Percentiles rank a stretch among this genome's conserved stretches.
Evolutionary conservation across 2,797 vertebrate species (phyloP).

Genomic region (Rallus crepitans): DNA sequence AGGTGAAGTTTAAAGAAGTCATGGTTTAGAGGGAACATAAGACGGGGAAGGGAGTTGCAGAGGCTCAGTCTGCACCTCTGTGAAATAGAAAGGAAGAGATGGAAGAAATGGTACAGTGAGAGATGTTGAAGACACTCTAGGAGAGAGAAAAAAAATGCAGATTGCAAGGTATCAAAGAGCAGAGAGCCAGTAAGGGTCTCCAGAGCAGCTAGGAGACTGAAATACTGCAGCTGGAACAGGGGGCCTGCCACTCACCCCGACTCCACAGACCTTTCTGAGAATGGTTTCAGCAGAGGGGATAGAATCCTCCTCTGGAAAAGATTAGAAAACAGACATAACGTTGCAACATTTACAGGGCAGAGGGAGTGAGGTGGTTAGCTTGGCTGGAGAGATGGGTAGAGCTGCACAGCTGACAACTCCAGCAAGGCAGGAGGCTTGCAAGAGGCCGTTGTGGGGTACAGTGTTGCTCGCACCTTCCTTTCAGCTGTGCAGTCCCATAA

Average conservation of each 20-base stretch:
- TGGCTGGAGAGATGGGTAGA: background rate
- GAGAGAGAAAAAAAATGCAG: background rate
- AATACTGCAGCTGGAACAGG: background rate
- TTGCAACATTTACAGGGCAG: background rate
- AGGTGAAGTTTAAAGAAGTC: background rate
- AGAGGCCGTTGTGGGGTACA: background rate
- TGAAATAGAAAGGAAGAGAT: background rate
- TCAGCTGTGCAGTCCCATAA: background rate
- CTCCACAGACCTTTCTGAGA: background rate
- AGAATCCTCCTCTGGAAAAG: background rate
- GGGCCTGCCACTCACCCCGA: background rate
- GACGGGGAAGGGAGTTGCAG: background rate
- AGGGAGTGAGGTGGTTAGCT: background rate
- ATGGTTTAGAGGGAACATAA: background rate
- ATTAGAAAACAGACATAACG: background rate
- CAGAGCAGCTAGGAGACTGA: background rate
- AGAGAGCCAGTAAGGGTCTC: background rate
- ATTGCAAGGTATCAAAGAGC: background rate
- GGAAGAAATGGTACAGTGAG: background rate
- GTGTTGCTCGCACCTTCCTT: background rate
- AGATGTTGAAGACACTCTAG: rapidly evolving
- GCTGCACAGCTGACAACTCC: background rate
- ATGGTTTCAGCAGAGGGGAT: background rate
- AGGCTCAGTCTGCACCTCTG: background rate
- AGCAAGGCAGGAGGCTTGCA: background rate